These are phyloP conservation scores for Imbricaverruca yamaguchii DNA, from an alignment of 2,888 invertebrate genomes.

Conservation along the genomic window DNA sequence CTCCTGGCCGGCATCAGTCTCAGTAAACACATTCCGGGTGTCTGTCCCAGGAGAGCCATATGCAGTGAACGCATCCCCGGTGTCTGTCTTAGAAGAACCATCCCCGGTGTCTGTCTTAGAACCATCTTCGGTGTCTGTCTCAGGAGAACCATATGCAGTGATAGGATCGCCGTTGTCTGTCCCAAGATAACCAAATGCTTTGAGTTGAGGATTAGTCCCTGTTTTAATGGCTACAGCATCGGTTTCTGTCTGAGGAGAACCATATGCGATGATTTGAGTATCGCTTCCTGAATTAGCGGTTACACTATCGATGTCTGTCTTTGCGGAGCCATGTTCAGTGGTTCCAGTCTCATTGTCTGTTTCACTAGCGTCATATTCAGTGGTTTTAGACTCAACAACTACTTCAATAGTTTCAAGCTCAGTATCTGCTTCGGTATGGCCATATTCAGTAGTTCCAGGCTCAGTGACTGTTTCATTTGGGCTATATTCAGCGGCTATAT, in stretches of 20 bases:
- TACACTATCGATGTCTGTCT: background rate
- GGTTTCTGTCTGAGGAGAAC: background rate
- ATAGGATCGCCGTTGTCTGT: too few relatives aligned
- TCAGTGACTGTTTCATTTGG: background rate
- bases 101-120: too few relatives aligned
- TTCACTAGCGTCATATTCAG: background rate
- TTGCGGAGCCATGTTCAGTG: background rate
- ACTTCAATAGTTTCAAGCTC: background rate
- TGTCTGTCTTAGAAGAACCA: too few relatives aligned
- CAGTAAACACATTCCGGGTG: too few relatives aligned
- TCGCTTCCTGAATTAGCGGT: constrained; percentile 14
- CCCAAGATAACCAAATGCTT: too few relatives aligned
- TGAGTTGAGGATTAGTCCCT: background rate
- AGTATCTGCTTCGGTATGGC: background rate
- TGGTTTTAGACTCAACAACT: background rate
- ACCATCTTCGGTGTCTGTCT: too few relatives aligned
- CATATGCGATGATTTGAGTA: background rate
- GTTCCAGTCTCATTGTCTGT: constrained; percentile 14
- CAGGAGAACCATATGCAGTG: too few relatives aligned
- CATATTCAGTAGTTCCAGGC: background rate
- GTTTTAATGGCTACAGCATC: constrained; percentile 1
- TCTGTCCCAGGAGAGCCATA: too few relatives aligned
- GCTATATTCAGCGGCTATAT: too few relatives aligned
- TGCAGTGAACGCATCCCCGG: too few relatives aligned
- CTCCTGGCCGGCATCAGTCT: too few relatives aligned